phyloP scores from a whole-genome alignment of 2,888 invertebrate species.

The Oscheius sp. region DNA sequence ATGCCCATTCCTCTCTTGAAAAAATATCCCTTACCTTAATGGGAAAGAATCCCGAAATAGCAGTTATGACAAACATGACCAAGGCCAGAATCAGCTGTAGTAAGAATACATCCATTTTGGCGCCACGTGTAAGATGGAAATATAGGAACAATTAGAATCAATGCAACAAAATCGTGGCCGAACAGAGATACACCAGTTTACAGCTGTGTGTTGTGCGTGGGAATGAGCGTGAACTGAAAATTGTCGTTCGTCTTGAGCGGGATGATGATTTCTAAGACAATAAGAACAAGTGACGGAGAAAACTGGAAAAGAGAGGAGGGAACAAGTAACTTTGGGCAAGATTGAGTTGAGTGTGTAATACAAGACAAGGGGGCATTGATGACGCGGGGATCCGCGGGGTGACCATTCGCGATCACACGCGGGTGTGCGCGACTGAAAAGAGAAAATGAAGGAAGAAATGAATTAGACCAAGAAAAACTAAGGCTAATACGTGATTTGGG shows the following conservation, averaged over 20 bases:
- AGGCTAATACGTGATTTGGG: too few species aligned
- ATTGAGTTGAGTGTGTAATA: too few species aligned
- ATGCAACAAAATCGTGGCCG: not conserved
- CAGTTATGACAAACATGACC: conserved; percentile 24
- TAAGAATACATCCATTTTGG: conserved; percentile 28
- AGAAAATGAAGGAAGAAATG: not conserved
- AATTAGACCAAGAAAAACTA: not conserved
- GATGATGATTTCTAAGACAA: not conserved
- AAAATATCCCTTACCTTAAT: conserved; percentile 19
- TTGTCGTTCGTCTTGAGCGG: not conserved
- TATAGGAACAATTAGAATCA: too few species aligned
- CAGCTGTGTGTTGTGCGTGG: conserved; percentile 10
- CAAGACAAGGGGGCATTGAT: too few species aligned
- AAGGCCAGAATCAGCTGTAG: conserved; percentile 55
- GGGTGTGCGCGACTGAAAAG: conserved; percentile 4
- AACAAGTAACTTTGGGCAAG: conserved; percentile 1
- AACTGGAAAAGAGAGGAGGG: not conserved
- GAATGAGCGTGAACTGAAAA: conserved; percentile 1
- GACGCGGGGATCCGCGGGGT: too few species aligned
- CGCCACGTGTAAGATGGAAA: too few species aligned
- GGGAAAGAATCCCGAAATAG: conserved; percentile 27
- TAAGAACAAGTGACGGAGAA: not conserved
- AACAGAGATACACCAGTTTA: conserved; percentile 19
- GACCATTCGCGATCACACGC: conserved; percentile 9
- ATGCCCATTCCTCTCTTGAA: not conserved